These are phyloP conservation scores for Arctopsyche grandis DNA, from an alignment of 1,140 invertebrate genomes.

Conservation along the genomic window DNA sequence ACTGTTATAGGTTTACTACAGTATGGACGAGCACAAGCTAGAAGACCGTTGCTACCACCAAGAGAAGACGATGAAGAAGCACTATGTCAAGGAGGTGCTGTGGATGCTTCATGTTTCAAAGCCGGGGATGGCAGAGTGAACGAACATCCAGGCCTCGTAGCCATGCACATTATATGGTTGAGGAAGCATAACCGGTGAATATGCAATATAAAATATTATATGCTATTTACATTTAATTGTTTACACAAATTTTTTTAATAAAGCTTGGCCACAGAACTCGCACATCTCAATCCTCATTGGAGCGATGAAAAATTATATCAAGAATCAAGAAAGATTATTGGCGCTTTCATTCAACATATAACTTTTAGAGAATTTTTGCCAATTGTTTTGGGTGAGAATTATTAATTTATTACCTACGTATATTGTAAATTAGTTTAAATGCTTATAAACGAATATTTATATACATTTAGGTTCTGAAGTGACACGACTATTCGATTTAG, in stretches of 20 bases:
- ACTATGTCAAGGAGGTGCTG: slow-evolving; percentile 73
- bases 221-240: neutral
- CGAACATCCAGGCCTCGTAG: slow-evolving; percentile 88
- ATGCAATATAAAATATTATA: neutral
- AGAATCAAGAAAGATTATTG: slow-evolving; percentile 85
- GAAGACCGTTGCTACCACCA: slow-evolving; percentile 66
- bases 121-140: slow-evolving; percentile 84
- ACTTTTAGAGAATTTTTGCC: slow-evolving; percentile 91
- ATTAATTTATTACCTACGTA: slow-evolving; percentile 11
- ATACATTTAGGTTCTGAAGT: slow-evolving; percentile 70
- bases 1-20: slow-evolving; percentile 69
- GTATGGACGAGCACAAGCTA: slow-evolving; percentile 73
- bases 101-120: slow-evolving; percentile 75
- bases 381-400: slow-evolving; percentile 75
- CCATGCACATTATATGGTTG: slow-evolving; percentile 88
- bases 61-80: slow-evolving; percentile 66
- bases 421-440: neutral
- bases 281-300: slow-evolving; percentile 85
- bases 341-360: slow-evolving; percentile 86
- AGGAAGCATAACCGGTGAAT: slow-evolving; percentile 83
- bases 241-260: slow-evolving; percentile 22
- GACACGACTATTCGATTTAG: slow-evolving; percentile 76
- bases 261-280: slow-evolving; percentile 80
- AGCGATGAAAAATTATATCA: slow-evolving; percentile 89
- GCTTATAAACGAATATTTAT: slow-evolving; percentile 10